Evolutionary conservation across 2,888 invertebrate species (phyloP), one percentile per base, ranked within the genome.

Genomic region (Fragum fragum): DNA sequence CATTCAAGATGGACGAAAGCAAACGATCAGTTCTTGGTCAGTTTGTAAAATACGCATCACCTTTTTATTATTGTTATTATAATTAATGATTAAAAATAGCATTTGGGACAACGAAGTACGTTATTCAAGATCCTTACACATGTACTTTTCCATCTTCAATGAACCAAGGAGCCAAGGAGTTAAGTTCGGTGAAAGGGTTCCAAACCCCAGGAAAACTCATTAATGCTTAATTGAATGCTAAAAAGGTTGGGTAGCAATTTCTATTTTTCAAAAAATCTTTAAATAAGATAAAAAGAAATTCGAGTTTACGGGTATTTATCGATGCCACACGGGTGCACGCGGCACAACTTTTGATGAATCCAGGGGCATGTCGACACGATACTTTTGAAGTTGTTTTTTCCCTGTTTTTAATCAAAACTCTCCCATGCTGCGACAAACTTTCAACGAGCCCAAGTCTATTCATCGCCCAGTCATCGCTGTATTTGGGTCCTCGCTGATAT

Each of bases 301-400:
- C 42, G 36, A 32, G 21, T 66, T 39, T 32, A 29, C n/a, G 42
- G 42, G 16, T 66, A 26, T 66, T 66, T 66, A 66, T 36, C 26
- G 39, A 1, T 36, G 26, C n/a, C 66, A 66, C 66, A 29, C 42
- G 39, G 66, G 39, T 23, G 23, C 66, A 66, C 21, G 42, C 66
- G 39, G 36, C 21, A 1, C 42, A 9, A 42, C 42, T 21, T 39
- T 66, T 66, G 66, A 66, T 66, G 66, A 42, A 26, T 21, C 21
- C 66, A 42, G 23, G 18, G 42, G 39, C 66, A 39, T 6, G 42
- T 39, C 66, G 26, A 21, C 66, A 23, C 23, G 66, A 66, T 39
- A 66, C 66, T 66, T 66, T 66, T 66, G 66, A 66, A 66, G 66
- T 66, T 66, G 42, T 66, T 66, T 66, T 66, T 66, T 66, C 66